Evolutionary conservation across 1,140 invertebrate species (phyloP).

Genomic region (Trichoplusia ni): DNA sequence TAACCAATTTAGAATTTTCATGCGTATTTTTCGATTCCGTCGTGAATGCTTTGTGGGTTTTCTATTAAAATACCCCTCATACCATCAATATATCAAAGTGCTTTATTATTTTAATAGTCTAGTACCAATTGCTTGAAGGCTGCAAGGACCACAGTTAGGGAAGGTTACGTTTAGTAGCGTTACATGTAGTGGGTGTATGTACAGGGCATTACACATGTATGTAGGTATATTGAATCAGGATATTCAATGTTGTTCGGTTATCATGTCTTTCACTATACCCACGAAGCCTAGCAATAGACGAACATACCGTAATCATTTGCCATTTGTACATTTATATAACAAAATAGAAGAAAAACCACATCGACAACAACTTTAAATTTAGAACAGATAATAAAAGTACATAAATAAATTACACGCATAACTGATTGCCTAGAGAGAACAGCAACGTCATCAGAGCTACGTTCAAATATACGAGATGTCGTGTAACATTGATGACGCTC

Average conservation of each 20-base stretch:
- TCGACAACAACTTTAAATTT: slow-evolving; percentile 29
- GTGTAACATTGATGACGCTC: slow-evolving; percentile 3
- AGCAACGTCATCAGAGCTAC: background rate
- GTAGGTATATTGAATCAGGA: slow-evolving; percentile 13
- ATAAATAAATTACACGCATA: background rate
- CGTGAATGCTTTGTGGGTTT: slow-evolving; percentile 29
- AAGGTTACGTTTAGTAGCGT: slow-evolving; percentile 15
- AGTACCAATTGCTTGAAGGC: background rate
- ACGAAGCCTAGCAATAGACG: slow-evolving; percentile 1
- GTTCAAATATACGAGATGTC: background rate
- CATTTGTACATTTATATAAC: slow-evolving; percentile 5
- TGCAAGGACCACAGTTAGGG: slow-evolving; percentile 24
- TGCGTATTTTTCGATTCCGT: slow-evolving; percentile 24
- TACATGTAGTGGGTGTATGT: slow-evolving; percentile 22
- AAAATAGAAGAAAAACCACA: slow-evolving; percentile 36
- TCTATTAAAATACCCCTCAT: slow-evolving; percentile 16
- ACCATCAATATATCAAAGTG: slow-evolving; percentile 27
- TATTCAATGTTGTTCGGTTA: background rate
- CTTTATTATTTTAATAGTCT: slow-evolving; percentile 13
- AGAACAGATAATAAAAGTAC: background rate
- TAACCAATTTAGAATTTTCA: background rate
- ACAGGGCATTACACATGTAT: slow-evolving; percentile 13
- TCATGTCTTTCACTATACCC: background rate
- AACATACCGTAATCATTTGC: background rate
- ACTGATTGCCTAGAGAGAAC: background rate